Base-by-base conservation (phyloP, 2,888 invertebrate species). In the Lochmaea capreae region DNA sequence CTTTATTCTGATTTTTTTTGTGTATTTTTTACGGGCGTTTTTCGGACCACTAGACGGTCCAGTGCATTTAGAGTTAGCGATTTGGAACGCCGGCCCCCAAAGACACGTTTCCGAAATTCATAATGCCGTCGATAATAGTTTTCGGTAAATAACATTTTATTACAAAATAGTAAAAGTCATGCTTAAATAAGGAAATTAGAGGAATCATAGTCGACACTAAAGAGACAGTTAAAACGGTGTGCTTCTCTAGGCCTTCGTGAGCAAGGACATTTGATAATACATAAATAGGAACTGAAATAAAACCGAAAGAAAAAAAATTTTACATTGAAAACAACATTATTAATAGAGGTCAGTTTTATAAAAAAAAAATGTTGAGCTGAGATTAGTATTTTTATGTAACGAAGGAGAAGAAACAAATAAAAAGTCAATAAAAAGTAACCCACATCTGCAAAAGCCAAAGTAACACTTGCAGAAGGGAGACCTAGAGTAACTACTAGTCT, bases 31-130 rank as follows among this genome's bases (percentile, higher is more conserved):
- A 16, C 54, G 16, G 52, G 18, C 65, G 58, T 49, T 65, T 73
- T 72, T 68, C 11, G 18, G 67, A 67, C 42, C 43, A 18, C 42
- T 8, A 63, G 62, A 43, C 58, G 67, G 57, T 67, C n/a, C 67
- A 58, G 9, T 42, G 58, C 42, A 49, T 52, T 39, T 42, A 42
- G 11, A 58, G 18, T 67, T 57, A 65, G 22, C 65, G 52, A 49
- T 65, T 52, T 52, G 26, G 65, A 46, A 65, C 65, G 49, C 52
- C 39, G 33, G 54, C 16, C 18, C 54, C 18, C 16, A 16, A 54
- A 54, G 54, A 54, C 18, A 54, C 54, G 54, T 54, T 16, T 8
- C 18, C 54, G 18, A 54, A 54, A 54, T 54, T 54, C n/a, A 16
- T 54, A 54, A 54, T 18, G 54, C 54, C 9, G 18, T 54, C 54